A percentile compares a stretch with the other conserved stretches of the same genome.
phyloP scores from a whole-genome alignment of 2,113 vertebrate species.

The Oenanthe melanoleuca region DNA sequence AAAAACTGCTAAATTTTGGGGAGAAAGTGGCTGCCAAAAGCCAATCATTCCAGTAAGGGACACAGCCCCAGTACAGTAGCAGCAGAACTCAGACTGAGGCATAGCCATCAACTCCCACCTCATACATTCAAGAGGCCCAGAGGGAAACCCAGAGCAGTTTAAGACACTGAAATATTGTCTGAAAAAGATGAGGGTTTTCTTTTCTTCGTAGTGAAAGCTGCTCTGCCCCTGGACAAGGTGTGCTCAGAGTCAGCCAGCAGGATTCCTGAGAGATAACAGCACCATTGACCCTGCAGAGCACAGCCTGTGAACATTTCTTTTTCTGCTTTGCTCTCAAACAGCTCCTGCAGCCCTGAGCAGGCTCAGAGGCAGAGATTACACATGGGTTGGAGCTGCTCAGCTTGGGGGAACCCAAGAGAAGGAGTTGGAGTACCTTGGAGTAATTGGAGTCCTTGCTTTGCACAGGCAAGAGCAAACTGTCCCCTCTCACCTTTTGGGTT shows the following conservation, averaged over 20 bases:
- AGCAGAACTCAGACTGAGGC: background rate
- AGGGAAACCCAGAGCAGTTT: background rate
- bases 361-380: background rate
- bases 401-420: background rate
- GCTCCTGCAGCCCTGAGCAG: background rate
- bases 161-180: conserved; percentile 23
- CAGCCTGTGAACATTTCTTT: background rate
- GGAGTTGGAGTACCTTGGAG: background rate
- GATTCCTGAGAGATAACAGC: background rate
- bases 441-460: background rate
- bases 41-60: background rate
- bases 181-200: background rate
- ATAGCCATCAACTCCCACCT: conserved; percentile 13
- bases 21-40: background rate
- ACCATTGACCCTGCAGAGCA: background rate
- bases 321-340: background rate
- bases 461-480: background rate
- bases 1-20: background rate
- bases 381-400: background rate
- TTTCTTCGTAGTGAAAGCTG: background rate
- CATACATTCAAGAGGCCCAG: background rate
- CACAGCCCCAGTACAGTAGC: background rate
- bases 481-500: background rate
- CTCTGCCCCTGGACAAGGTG: background rate
- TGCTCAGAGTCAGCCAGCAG: background rate